Base-by-base conservation (phyloP, 2,888 invertebrate species). In the Agriotes lineatus region DNA sequence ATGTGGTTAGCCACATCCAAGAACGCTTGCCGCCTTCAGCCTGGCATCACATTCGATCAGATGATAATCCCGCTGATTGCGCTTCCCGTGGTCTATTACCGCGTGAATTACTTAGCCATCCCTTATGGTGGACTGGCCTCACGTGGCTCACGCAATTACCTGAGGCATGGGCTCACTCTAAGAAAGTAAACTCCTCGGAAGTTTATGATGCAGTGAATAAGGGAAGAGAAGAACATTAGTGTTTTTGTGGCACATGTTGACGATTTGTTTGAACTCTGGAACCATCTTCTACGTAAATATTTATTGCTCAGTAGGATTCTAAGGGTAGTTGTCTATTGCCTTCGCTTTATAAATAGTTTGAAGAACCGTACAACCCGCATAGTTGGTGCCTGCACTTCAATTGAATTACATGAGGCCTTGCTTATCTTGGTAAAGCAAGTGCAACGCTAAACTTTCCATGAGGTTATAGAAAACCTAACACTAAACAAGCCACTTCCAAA, bases 1-100 rank as follows among this genome's bases (percentile, higher is more conserved):
- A 73, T 59, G 50, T 70, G 5, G 63, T 72, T 9, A 30, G 48
- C 7, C 14, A 65, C 14, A 68, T 70, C 45, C 72, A 70, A 54
- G 48, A 57, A 18, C 30, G 35, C 25, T 7, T 56, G 10, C 9
- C 58, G 7, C 35, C 54, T 5, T 25, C 30, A 19, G 5, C 16
- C 56, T 69, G 69, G 64, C 44, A 37, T 12, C 63, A 72, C 39
- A 35, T 69, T 10, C 19, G 10, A 22, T 45, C 67, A 3, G 12
- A 12, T 39, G 30, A 60, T 12, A 71, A 71, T 37, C 57, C 70
- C 10, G 45, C 59, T 14, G 71, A 71, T 30, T 56, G 54, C 33
- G 30, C 57, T 2, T 62, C 69, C 14, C 37, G 71, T 6, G 71
- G 69, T 7, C n/a, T 60, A 12, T 12, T 48, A n/a, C 71, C 68